phyloP scores from a whole-genome alignment of 2,888 invertebrate species.

The Andrena chrysosceles region DNA sequence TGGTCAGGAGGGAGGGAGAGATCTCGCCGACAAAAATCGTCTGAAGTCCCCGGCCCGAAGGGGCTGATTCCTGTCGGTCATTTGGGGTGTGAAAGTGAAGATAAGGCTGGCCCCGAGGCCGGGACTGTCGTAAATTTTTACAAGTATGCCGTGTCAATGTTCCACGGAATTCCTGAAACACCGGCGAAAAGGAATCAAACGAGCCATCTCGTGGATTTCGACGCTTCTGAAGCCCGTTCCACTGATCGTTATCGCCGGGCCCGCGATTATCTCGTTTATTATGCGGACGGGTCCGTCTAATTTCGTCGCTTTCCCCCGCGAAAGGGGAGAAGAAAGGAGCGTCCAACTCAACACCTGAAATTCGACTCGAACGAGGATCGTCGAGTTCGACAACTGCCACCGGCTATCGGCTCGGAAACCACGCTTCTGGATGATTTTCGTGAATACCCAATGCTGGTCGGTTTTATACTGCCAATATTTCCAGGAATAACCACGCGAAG shows the following conservation, averaged over 20 bases:
- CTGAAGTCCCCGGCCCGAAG: conserved; percentile 63
- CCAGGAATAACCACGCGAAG: conserved; percentile 24
- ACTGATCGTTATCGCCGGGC: conserved; percentile 46
- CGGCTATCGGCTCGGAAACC: too few species aligned
- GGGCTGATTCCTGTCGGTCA: conserved; percentile 72
- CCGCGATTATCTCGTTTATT: conserved; percentile 62
- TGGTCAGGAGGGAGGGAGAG: conserved; percentile 5
- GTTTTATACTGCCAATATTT: conserved; percentile 3
- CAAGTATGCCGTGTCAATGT: conserved; percentile 68
- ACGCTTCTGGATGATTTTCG: not conserved
- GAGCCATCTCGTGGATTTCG: conserved; percentile 43
- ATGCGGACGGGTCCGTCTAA: conserved; percentile 31
- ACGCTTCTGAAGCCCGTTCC: conserved; percentile 21
- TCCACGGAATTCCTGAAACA: conserved; percentile 67
- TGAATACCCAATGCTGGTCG: not conserved
- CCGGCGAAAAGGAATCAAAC: conserved; percentile 58
- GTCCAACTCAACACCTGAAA: not conserved
- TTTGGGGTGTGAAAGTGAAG: conserved; percentile 74
- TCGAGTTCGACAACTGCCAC: too few species aligned
- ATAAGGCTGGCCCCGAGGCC: conserved; percentile 60
- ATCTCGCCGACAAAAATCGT: conserved; percentile 61
- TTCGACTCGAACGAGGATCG: not conserved
- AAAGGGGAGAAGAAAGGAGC: not conserved
- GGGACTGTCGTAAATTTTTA: conserved; percentile 70
- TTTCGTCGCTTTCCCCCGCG: not conserved